Percentiles rank a stretch among this genome's conserved stretches.
These are phyloP conservation scores for Corticium candelabrum DNA, from an alignment of 37 sponge, comb jelly and placozoan genomes.

Conservation along the genomic window DNA sequence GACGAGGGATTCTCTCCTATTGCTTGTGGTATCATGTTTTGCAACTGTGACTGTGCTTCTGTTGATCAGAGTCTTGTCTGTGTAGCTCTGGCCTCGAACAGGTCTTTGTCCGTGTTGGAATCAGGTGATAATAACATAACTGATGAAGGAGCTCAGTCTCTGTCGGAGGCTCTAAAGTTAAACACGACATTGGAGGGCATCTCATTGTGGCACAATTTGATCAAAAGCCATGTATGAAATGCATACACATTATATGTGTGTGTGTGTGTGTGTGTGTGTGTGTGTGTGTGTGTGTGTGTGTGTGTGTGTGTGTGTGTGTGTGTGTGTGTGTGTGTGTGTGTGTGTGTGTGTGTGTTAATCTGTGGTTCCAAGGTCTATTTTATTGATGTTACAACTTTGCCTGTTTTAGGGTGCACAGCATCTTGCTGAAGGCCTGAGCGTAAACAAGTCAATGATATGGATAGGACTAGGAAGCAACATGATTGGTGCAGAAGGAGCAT, in stretches of 20 bases:
- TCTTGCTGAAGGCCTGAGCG: constrained; percentile 51
- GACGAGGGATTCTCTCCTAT: constrained; percentile 54
- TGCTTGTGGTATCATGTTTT: constrained; percentile 38
- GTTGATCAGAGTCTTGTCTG: not conserved
- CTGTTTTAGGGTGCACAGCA: constrained; percentile 43
- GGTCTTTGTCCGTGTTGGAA: constrained; percentile 58
- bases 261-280: constrained; percentile 5
- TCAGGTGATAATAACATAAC: constrained; percentile 66
- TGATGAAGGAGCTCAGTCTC: constrained; percentile 38
- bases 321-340: constrained; percentile 5
- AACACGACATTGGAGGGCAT: constrained; percentile 66
- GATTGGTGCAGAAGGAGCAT: constrained; percentile 65
- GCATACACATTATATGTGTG: not conserved
- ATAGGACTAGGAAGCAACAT: constrained; percentile 69
- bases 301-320: constrained; percentile 5
- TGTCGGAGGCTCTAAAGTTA: constrained; percentile 39
- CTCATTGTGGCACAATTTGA: constrained; percentile 74
- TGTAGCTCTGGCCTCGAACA: constrained; percentile 49
- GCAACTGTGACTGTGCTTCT: not conserved
- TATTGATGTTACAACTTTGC: not conserved
- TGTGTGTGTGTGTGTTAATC: too few species aligned
- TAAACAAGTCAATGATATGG: constrained; percentile 43
- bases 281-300: constrained; percentile 5
- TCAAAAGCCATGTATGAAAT: constrained; percentile 24
- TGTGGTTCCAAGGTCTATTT: too few species aligned